These are phyloP conservation scores for Protobothrops mucrosquamatus DNA, from an alignment of 2,113 vertebrate species.

Conservation along the genomic window DNA sequence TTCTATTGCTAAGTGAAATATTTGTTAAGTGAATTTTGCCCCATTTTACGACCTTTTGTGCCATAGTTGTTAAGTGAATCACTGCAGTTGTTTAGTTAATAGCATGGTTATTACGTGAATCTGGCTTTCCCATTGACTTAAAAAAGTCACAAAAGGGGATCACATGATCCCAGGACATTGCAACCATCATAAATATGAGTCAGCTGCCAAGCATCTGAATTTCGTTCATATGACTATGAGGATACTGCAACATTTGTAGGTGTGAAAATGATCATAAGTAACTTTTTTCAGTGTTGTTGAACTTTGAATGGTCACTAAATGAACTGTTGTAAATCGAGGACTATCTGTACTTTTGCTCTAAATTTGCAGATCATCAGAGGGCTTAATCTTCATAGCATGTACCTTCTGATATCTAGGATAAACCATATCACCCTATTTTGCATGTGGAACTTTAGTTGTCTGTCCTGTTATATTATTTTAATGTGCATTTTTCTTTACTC, in stretches of 20 bases:
- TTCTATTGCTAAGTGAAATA: neutral
- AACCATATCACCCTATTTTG: neutral
- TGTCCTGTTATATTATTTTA: neutral
- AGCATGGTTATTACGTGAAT: neutral
- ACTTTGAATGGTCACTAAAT: neutral
- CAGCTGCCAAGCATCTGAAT: neutral
- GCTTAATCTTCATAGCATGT: neutral
- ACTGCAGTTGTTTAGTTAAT: too few relatives aligned
- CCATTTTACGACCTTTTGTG: too few relatives aligned
- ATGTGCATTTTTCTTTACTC: neutral
- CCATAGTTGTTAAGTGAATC: neutral
- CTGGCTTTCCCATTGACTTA: neutral
- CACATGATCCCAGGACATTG: neutral
- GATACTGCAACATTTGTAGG: neutral
- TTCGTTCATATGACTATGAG: neutral
- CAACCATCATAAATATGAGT: neutral
- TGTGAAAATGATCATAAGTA: neutral
- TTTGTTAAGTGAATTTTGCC: neutral
- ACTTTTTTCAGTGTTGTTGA: neutral
- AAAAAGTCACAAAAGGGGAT: neutral
- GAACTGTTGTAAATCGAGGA: neutral
- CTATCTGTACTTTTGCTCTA: neutral
- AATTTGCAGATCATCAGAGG: neutral
- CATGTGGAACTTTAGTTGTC: neutral
- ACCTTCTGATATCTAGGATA: neutral